Conservation (phyloP, 2,113 vertebrate genomes). For the Nycticorax nycticorax region DNA sequence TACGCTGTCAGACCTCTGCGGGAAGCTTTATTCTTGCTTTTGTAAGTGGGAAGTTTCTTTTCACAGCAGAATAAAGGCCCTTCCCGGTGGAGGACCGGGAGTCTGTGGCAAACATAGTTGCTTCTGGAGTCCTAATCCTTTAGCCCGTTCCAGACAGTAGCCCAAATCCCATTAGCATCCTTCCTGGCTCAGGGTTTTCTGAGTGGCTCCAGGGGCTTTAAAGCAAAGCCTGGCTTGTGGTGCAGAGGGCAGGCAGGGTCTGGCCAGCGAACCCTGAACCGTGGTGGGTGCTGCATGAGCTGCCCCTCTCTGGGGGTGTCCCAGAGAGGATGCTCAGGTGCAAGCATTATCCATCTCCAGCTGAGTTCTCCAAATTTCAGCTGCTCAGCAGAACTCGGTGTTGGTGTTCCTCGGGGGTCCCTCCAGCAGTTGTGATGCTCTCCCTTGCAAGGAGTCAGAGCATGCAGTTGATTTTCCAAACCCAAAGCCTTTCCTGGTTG, state of each 20-base stretch:
- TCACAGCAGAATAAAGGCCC: not conserved
- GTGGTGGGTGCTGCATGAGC: not conserved
- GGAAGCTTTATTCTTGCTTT: constrained; percentile 38
- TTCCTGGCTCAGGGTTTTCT: not conserved
- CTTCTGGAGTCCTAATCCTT: not conserved
- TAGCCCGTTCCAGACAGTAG: not conserved
- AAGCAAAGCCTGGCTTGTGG: not conserved
- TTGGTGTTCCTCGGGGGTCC: not conserved
- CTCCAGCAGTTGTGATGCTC: not conserved
- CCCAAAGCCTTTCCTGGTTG: not conserved
- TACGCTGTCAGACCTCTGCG: constrained; percentile 21
- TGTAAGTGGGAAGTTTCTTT: constrained; percentile 36
- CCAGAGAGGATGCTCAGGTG: not conserved
- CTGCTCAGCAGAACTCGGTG: accelerated
- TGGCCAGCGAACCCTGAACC: accelerated
- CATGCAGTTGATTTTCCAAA: not conserved
- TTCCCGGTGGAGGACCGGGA: not conserved
- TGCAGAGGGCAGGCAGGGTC: not conserved
- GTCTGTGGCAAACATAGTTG: not conserved
- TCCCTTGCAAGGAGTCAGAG: not conserved
- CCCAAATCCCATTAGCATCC: not conserved
- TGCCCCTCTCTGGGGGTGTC: accelerated
- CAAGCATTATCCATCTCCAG: accelerated
- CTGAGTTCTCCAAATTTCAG: accelerated
- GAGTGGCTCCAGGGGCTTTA: not conserved